Evolutionary conservation across 1,140 invertebrate species (phyloP).

Genomic region (Brachionus manjavacas): DNA sequence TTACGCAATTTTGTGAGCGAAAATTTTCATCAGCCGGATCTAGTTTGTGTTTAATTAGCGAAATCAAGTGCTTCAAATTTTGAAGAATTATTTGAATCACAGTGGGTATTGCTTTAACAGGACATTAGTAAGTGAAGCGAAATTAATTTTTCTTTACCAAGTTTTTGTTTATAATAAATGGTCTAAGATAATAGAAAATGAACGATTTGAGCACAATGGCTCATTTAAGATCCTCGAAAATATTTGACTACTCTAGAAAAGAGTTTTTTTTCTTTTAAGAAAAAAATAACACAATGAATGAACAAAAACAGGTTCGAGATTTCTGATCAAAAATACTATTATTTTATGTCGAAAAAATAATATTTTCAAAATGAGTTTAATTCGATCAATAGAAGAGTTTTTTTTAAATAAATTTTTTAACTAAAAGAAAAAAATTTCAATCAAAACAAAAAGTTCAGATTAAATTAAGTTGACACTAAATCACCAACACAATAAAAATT

Average conservation of each 20-base stretch:
- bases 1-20: neutral
- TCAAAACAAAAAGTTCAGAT: neutral
- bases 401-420: neutral
- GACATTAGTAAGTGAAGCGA: neutral
- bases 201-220: neutral
- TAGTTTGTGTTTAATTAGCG: neutral
- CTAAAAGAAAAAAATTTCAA: neutral
- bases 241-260: conserved; percentile 21
- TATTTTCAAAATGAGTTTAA: neutral
- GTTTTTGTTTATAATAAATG: neutral
- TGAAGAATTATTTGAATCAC: neutral
- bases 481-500: conserved; percentile 7
- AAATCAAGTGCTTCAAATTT: neutral
- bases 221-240: conserved; percentile 21
- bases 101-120: neutral
- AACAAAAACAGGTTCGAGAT: conserved; percentile 5
- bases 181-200: neutral
- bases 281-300: neutral
- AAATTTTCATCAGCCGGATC: neutral
- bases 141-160: neutral
- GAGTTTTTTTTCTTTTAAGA: neutral
- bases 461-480: conserved; percentile 10
- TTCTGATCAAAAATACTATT: neutral
- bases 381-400: neutral
- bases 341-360: neutral